Percentiles rank a stretch among this genome's conserved stretches.
Evolutionary conservation across 2,113 vertebrate species (phyloP).

Genomic region (Eonycteris spelaea): DNA sequence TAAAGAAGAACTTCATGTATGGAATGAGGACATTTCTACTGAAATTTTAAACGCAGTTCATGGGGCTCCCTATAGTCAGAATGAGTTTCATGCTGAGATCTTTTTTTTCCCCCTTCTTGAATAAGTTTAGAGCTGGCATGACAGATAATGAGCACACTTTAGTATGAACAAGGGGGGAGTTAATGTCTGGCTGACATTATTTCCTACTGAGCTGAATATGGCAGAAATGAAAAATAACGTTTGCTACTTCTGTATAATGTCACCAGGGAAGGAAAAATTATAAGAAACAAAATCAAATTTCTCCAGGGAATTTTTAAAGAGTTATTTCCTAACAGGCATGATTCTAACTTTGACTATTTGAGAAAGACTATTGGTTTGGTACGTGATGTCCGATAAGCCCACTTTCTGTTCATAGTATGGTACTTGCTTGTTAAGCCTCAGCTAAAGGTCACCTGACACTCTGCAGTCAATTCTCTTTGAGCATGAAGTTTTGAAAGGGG

Average conservation of each 20-base stretch:
- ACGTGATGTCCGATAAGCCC: constrained; percentile 32
- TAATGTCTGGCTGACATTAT: constrained; percentile 74
- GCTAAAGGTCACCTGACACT: constrained; percentile 70
- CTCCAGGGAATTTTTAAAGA: not conserved
- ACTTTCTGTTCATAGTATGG: not conserved
- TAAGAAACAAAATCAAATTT: constrained; percentile 58
- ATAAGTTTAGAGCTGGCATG: constrained; percentile 64
- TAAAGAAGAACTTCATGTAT: constrained; percentile 31
- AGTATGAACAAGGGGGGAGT: constrained; percentile 69
- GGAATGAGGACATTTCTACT: constrained; percentile 44
- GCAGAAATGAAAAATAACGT: constrained; percentile 73
- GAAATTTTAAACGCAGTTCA: constrained; percentile 70
- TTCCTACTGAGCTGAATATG: constrained; percentile 74
- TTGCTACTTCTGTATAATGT: constrained; percentile 70
- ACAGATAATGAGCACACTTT: constrained; percentile 79
- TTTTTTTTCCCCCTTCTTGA: constrained; percentile 63
- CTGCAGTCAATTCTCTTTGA: constrained; percentile 79
- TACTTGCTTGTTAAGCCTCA: constrained; percentile 62
- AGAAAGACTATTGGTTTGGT: not conserved
- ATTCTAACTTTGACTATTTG: constrained; percentile 25
- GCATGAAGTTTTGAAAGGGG: constrained; percentile 77
- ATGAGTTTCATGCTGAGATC: constrained; percentile 75
- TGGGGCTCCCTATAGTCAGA: constrained; percentile 52
- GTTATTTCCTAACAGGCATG: not conserved
- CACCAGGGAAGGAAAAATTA: constrained; percentile 54